A percentile compares a stretch with the other conserved stretches of the same genome.
These are phyloP conservation scores for Neolamprologus caudopunctatus DNA, from an alignment of 2,113 vertebrate genomes.

Conservation along the genomic window DNA sequence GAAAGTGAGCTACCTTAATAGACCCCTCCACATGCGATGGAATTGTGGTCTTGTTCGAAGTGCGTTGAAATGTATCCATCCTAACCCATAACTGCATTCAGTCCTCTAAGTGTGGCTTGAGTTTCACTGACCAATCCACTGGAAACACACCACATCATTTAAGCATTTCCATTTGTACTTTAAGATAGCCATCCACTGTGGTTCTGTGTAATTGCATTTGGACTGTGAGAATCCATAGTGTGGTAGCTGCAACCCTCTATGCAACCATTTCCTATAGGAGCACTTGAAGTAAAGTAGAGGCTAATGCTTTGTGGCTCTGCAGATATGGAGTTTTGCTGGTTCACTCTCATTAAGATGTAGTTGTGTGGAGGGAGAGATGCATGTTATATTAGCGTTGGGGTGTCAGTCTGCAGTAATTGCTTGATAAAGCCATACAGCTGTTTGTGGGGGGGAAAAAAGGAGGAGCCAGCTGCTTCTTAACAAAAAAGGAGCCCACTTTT, in stretches of 20 bases:
- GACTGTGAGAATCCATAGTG: constrained; percentile 52
- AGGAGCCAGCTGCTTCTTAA: not conserved
- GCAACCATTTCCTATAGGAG: constrained; percentile 59
- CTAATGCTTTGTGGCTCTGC: constrained; percentile 57
- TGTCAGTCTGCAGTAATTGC: not conserved
- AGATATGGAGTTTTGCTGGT: constrained; percentile 46
- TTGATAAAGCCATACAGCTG: not conserved
- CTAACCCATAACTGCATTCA: constrained; percentile 50
- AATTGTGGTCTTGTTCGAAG: constrained; percentile 30
- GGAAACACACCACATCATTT: constrained; percentile 39
- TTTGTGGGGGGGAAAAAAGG: rapidly evolving
- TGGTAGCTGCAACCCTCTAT: constrained; percentile 49
- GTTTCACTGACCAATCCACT: constrained; percentile 24
- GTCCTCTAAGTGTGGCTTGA: not conserved
- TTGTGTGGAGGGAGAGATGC: not conserved
- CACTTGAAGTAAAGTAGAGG: constrained; percentile 55
- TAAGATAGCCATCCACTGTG: constrained; percentile 42
- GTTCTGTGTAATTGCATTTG: constrained; percentile 57
- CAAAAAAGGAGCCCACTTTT: not conserved
- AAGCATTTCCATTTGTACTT: constrained; percentile 43
- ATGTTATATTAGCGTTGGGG: not conserved
- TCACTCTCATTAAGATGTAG: constrained; percentile 40
- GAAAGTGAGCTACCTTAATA: not conserved
- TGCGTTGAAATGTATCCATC: constrained; percentile 6
- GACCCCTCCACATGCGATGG: not conserved